Conservation (phyloP, 2,797 vertebrate species). For the Apogon hyalosoma region DNA sequence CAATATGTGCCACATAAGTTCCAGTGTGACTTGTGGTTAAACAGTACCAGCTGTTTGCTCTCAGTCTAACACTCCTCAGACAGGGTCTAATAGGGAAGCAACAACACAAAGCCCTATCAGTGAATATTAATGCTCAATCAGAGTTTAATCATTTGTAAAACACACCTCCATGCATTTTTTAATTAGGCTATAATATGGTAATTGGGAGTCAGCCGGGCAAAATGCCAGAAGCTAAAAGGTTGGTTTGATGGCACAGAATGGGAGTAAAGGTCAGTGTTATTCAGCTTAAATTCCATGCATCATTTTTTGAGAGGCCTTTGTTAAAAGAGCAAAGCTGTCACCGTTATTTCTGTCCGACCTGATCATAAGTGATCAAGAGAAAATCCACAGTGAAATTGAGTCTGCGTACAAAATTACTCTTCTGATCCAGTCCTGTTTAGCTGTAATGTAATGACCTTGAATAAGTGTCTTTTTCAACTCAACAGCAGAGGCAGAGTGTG, state of each 20-base stretch:
- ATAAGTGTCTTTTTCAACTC: no score
- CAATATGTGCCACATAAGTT: constrained; percentile 9
- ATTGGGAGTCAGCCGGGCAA: not conserved
- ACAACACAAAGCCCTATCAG: not conserved
- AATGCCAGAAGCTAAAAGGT: not conserved
- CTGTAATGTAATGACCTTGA: constrained; percentile 15
- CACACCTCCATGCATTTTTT: constrained; percentile 1
- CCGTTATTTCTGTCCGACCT: not conserved
- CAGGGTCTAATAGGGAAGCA: constrained; percentile 1
- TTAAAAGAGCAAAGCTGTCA: not conserved
- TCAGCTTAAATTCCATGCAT: no score
- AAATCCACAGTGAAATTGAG: constrained; percentile 14
- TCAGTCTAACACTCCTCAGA: constrained; percentile 1
- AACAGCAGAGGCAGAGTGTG: not conserved
- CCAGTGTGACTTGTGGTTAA: constrained; percentile 17
- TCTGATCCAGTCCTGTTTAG: constrained; percentile 1
- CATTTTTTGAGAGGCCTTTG: not conserved
- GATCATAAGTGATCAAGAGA: not conserved
- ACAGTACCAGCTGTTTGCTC: constrained; percentile 14
- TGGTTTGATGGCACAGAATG: not conserved
- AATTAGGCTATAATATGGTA: not conserved
- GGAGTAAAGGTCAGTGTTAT: no score
- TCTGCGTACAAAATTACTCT: not conserved
- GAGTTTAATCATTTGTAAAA: constrained; percentile 14
- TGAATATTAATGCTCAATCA: not conserved